Conservation (phyloP, 2,797 vertebrate species). For the Tapera naevia region DNA sequence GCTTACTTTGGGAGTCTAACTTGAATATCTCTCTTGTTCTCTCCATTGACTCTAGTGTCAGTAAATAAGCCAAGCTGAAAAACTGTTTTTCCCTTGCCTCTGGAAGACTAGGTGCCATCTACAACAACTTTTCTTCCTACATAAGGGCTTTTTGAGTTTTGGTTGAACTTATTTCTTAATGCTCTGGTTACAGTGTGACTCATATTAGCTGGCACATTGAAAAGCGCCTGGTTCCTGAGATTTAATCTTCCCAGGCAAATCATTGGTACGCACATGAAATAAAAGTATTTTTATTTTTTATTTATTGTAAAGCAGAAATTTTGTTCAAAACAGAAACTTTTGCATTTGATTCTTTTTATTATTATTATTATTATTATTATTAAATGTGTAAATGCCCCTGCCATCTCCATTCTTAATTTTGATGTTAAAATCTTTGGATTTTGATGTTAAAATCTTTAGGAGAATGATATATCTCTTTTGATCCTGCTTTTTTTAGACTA, state of each 20-base stretch:
- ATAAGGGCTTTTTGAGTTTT: background rate
- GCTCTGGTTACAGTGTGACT: background rate
- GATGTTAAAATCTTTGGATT: background rate
- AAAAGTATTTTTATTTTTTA: background rate
- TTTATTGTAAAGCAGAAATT: background rate
- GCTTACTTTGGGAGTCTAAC: background rate
- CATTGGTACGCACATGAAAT: background rate
- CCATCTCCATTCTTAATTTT: background rate
- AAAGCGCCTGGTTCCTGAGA: background rate
- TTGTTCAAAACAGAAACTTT: background rate
- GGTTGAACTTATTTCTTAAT: background rate
- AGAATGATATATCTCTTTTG: background rate
- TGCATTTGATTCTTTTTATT: background rate
- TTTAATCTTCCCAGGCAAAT: background rate
- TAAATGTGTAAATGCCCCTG: background rate
- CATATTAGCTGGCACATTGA: background rate
- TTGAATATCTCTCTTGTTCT: background rate
- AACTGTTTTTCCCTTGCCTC: background rate
- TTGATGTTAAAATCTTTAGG: background rate
- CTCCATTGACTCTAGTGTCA: background rate
- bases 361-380: too few species aligned
- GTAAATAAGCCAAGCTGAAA: background rate
- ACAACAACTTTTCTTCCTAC: background rate
- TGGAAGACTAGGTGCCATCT: background rate
- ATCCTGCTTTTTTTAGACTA: background rate